Conservation (phyloP, 2,797 vertebrate genomes). For the Prunella strophiata region DNA sequence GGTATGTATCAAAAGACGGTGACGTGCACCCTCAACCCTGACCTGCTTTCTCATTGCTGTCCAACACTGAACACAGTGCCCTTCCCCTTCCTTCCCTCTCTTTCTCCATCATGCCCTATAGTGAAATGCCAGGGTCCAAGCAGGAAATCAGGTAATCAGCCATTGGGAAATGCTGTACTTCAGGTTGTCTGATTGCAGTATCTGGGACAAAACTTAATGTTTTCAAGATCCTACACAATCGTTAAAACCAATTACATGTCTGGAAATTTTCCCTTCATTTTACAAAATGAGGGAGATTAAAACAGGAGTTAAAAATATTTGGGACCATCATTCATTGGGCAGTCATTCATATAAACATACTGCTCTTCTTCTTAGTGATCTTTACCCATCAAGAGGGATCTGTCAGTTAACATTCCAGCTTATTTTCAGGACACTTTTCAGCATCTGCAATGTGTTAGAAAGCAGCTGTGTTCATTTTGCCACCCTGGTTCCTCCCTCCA, state of each 20-base stretch:
- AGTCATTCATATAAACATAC: neutral
- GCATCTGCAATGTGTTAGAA: slow-evolving; percentile 8
- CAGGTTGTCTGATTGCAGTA: neutral
- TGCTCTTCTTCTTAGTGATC: neutral
- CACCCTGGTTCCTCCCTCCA: neutral
- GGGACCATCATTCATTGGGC: neutral
- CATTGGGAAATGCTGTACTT: neutral
- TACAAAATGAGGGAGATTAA: neutral
- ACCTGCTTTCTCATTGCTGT: neutral
- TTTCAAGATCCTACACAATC: neutral
- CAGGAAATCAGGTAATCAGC: neutral
- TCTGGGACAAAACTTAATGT: neutral
- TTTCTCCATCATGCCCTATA: neutral
- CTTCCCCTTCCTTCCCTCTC: neutral
- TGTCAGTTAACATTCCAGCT: neutral
- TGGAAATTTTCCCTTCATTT: neutral
- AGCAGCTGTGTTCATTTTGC: neutral
- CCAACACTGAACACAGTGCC: neutral
- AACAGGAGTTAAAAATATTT: neutral
- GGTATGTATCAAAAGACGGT: neutral
- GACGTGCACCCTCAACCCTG: neutral
- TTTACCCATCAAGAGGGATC: neutral
- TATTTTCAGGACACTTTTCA: neutral
- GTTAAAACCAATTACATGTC: neutral
- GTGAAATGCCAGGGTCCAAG: neutral